These are phyloP conservation scores for Ramazzottius varieornatus DNA, from an alignment of 2,888 invertebrate genomes.

Conservation along the genomic window DNA sequence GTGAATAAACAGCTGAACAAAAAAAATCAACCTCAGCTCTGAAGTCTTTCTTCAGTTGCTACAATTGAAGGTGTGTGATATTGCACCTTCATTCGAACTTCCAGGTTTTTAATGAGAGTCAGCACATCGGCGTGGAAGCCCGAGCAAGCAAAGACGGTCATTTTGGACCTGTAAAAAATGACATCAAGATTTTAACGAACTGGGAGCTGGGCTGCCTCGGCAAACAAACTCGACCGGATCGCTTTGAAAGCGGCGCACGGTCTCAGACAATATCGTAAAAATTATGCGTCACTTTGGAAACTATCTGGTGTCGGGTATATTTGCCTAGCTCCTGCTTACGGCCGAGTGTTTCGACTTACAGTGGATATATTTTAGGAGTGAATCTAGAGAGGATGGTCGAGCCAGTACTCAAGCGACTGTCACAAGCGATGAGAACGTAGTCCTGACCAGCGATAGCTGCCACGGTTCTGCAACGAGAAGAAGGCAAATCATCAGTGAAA, in stretches of 20 bases:
- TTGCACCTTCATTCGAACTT: not conserved
- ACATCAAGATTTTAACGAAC: not conserved
- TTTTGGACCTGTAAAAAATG: not conserved
- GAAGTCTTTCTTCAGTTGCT: not conserved
- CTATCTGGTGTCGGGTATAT: too few relatives aligned
- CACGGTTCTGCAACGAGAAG: not conserved
- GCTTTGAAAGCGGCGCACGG: too few relatives aligned
- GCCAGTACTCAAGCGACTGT: not conserved
- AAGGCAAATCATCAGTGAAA: not conserved
- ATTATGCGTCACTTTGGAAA: too few relatives aligned
- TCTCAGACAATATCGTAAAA: too few relatives aligned
- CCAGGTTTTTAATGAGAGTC: not conserved
- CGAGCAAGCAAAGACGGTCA: not conserved
- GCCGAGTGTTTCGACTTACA: too few relatives aligned
- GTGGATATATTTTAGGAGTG: not conserved
- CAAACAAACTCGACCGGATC: too few relatives aligned
- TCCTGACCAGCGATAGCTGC: slow-evolving; percentile 3
- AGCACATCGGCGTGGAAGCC: slow-evolving; percentile 1
- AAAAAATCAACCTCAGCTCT: not conserved
- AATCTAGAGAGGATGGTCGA: not conserved
- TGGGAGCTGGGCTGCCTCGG: too few relatives aligned
- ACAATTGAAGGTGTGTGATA: too few relatives aligned
- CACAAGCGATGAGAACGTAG: not conserved
- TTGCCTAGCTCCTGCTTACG: too few relatives aligned
- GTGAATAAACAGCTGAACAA: not conserved